Conservation (phyloP, 2,888 invertebrate species). For the Rhingia campestris region DNA sequence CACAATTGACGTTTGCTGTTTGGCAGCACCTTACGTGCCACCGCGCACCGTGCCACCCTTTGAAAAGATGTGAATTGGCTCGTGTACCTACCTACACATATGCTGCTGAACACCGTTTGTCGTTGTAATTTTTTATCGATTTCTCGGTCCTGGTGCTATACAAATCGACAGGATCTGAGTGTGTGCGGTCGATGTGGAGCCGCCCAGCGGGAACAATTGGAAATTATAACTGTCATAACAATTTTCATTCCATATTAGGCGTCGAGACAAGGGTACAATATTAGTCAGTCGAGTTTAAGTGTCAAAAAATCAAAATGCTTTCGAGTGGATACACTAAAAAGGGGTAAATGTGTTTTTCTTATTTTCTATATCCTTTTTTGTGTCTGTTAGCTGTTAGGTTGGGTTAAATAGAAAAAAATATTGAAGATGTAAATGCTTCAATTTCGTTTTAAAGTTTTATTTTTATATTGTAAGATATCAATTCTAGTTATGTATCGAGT, state of each 20-base stretch:
- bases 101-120: neutral
- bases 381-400: too few species aligned
- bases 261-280: constrained; percentile 68
- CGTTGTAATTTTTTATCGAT: neutral
- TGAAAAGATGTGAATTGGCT: constrained; percentile 13
- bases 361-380: neutral
- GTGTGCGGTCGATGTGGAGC: constrained; percentile 1
- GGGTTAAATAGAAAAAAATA: too few species aligned
- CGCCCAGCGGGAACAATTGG: constrained; percentile 48
- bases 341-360: constrained; percentile 40
- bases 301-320: constrained; percentile 59
- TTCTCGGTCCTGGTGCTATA: neutral
- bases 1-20: constrained; percentile 61
- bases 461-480: too few species aligned
- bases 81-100: constrained; percentile 7
- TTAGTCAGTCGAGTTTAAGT: constrained; percentile 66
- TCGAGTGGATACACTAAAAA: constrained; percentile 28
- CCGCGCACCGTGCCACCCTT: neutral
- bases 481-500: too few species aligned
- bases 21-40: constrained; percentile 6
- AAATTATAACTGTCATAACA: constrained; percentile 73
- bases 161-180: neutral
- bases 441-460: too few species aligned
- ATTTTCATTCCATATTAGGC: constrained; percentile 65
- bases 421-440: too few species aligned